A percentile compares a stretch with the other conserved stretches of the same genome.
These are phyloP conservation scores for Ecliptopera silaceata DNA, from an alignment of 2,888 invertebrate genomes.

Conservation along the genomic window DNA sequence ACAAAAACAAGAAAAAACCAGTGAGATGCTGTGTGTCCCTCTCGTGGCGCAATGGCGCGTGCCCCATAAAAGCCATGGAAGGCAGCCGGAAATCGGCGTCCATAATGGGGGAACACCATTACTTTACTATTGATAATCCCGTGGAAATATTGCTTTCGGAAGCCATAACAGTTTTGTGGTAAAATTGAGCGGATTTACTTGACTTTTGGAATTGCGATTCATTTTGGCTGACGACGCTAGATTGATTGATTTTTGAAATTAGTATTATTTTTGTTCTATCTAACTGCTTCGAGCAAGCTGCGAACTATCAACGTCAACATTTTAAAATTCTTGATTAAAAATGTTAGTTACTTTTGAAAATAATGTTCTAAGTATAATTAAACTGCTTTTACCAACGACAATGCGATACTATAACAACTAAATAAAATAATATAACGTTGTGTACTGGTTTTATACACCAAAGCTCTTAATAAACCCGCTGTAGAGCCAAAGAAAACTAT, in stretches of 20 bases:
- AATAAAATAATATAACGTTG: too few species aligned
- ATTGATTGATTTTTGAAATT: slow-evolving; percentile 26
- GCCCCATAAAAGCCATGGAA: slow-evolving; percentile 75
- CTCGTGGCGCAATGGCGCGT: slow-evolving; percentile 74
- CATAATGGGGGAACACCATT: slow-evolving; percentile 81
- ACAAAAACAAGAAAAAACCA: slow-evolving; percentile 31
- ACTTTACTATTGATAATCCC: slow-evolving; percentile 81
- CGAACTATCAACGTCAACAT: too few species aligned
- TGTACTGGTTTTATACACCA: too few species aligned
- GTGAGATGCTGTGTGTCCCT: slow-evolving; percentile 55
- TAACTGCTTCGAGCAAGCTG: too few species aligned
- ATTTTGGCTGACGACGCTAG: slow-evolving; percentile 26
- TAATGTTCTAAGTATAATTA: too few species aligned
- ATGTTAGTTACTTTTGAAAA: too few species aligned
- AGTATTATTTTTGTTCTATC: not conserved
- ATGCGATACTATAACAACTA: too few species aligned
- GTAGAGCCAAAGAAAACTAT: too few species aligned
- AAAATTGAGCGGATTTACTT: slow-evolving; percentile 74
- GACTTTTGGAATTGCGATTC: slow-evolving; percentile 43
- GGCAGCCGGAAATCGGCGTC: slow-evolving; percentile 77
- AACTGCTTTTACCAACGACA: too few species aligned
- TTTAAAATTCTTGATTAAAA: too few species aligned
- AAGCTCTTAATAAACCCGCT: too few species aligned
- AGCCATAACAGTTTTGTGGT: slow-evolving; percentile 82
- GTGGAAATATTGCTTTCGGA: slow-evolving; percentile 76